phyloP scores from a whole-genome alignment of 2,888 invertebrate species.

The Muscina levida region DNA sequence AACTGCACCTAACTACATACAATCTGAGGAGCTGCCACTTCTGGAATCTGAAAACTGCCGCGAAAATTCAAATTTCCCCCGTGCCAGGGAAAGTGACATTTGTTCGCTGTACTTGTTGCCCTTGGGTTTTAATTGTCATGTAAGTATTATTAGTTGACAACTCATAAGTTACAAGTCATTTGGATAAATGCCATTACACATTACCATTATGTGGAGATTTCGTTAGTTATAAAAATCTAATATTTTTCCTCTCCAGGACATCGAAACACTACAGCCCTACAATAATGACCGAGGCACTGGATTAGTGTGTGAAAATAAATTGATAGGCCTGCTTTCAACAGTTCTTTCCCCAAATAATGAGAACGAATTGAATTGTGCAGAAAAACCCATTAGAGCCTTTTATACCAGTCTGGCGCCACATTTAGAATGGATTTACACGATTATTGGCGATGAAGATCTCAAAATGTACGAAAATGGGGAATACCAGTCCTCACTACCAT shows the following conservation, averaged over 20 bases:
- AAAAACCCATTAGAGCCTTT: constrained; percentile 62
- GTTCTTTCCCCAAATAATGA: constrained; percentile 54
- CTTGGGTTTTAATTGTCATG: constrained; percentile 64
- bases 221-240: not conserved
- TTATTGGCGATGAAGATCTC: constrained; percentile 63
- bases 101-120: constrained; percentile 68
- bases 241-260: constrained; percentile 45
- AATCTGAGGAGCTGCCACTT: constrained; percentile 65
- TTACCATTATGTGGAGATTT: too few relatives aligned
- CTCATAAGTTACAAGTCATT: too few relatives aligned
- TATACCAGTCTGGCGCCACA: constrained; percentile 67
- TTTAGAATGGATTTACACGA: constrained; percentile 68
- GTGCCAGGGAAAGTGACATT: constrained; percentile 64
- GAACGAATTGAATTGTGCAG: constrained; percentile 57
- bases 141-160: constrained; percentile 60
- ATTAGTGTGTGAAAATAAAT: constrained; percentile 65
- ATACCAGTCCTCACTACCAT: constrained; percentile 59
- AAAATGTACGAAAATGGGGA: constrained; percentile 46
- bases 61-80: constrained; percentile 45
- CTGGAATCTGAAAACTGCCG: constrained; percentile 63
- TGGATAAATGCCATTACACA: too few relatives aligned
- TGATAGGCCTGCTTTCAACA: constrained; percentile 67
- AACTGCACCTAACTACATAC: constrained; percentile 59
- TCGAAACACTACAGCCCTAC: constrained; percentile 51
- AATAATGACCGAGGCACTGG: constrained; percentile 69